These are phyloP conservation scores for Anguilla megastoma DNA, from an alignment of 2,797 vertebrate genomes.

Conservation along the genomic window DNA sequence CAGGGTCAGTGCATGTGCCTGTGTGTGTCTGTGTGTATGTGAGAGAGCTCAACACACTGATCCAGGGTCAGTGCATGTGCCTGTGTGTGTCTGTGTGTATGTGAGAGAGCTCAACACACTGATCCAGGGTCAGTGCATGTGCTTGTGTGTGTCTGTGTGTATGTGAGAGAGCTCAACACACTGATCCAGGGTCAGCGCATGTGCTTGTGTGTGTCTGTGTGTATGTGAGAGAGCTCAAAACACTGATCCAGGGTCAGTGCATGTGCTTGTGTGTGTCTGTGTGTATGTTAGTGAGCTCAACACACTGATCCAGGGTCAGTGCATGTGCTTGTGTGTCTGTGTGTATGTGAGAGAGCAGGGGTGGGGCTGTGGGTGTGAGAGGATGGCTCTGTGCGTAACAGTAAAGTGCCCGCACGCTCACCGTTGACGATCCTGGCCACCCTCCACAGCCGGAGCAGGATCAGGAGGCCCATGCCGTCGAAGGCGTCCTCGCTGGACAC, in stretches of 20 bases:
- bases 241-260: too few relatives aligned
- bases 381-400: background rate
- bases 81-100: too few relatives aligned
- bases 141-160: background rate
- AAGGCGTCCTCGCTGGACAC: conserved; percentile 82
- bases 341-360: background rate
- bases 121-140: too few relatives aligned
- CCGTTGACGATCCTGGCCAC: conserved; percentile 92
- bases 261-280: too few relatives aligned
- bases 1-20: background rate
- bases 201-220: background rate
- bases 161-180: background rate
- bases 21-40: too few relatives aligned
- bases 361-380: background rate
- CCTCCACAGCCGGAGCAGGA: conserved; percentile 92
- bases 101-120: too few relatives aligned
- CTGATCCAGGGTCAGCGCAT: too few relatives aligned
- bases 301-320: too few relatives aligned
- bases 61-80: too few relatives aligned
- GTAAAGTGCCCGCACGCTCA: conserved; percentile 48
- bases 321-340: background rate
- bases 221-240: too few relatives aligned
- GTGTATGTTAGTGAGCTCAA: too few relatives aligned
- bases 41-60: too few relatives aligned
- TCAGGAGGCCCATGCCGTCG: conserved; percentile 85